Evolutionary conservation across 2,888 invertebrate species (phyloP), one percentile per base, ranked within the genome.

Genomic region (Erynnis tages): DNA sequence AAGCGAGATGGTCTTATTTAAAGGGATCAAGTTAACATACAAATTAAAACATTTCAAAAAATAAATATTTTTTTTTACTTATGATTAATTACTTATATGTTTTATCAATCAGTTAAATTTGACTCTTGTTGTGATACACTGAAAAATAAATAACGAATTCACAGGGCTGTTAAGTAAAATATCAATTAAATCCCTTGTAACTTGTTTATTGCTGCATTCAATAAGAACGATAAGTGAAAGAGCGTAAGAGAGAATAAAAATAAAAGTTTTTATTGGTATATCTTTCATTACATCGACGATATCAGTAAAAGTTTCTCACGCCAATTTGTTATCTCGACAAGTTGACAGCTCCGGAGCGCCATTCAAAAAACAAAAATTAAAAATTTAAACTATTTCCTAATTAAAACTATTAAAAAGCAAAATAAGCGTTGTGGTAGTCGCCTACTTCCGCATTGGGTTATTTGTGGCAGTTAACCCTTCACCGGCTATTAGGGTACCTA

Each of bases 311-410:
- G 68, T 70, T 79, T 87, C 86, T 81, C 87, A 87, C 86, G 82
- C 70, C 72, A 79, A 84, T 87, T 78, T 76, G 73, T 73, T 69
- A 69, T 69, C 61, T 62, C 69, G 69, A 73, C 73, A 70, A 63
- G 66, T 69, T 72, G 75, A 73, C 77, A 74, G 69, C 65, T 57
- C 58, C 65, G 58, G 58, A 68, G 55, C 59, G 64, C 60, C 65
- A 64, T 69, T 72, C 67, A 69, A 68, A 73, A 69, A 76, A 78
- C 77, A 79, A 79, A 84, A 83, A 85, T 85, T 88, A 84, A 79
- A 79, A 84, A 83, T 84, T 85, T 88, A 84, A 83, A 84, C 82
- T 80, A 81, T 86, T 88, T 87, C 86, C 85, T 88, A 88, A 88
- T 89, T 88, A 86, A 88, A 87, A 82, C 84, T 77, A 84, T 86